Evolutionary conservation across 2,888 invertebrate genomes (phyloP).

Genomic region (Epinotia bilunana): DNA sequence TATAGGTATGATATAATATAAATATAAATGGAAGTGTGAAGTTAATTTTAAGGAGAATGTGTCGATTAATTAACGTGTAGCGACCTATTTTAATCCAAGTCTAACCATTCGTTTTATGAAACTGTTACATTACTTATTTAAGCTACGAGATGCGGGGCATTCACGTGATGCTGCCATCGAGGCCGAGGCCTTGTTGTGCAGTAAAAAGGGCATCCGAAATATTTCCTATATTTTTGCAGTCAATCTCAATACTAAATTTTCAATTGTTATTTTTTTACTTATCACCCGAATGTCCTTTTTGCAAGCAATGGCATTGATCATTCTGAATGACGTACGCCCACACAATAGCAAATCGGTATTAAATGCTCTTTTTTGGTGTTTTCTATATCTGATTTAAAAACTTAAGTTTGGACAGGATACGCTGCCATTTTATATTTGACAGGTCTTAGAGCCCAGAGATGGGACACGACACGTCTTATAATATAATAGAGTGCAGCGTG

Average conservation of each 20-base stretch:
- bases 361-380: constrained; percentile 78
- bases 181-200: not conserved
- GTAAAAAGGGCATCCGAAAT: constrained; percentile 14
- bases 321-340: constrained; percentile 78
- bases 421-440: constrained; percentile 65
- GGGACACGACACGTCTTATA: constrained; percentile 45
- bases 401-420: constrained; percentile 67
- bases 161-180: not conserved
- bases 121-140: no score
- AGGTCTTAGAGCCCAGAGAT: constrained; percentile 48
- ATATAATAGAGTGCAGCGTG: constrained; percentile 30
- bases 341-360: constrained; percentile 76
- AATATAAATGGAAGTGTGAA: no score
- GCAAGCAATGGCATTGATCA: constrained; percentile 61
- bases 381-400: constrained; percentile 68
- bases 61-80: no score
- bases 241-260: constrained; percentile 25
- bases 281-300: constrained; percentile 57
- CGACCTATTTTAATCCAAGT: no score
- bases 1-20: no score
- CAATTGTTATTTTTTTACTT: constrained; percentile 43
- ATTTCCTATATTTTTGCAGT: constrained; percentile 33
- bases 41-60: no score
- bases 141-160: not conserved
- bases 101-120: no score